Base-by-base conservation (phyloP, 1,140 invertebrate genomes). In the Sycophila sp. region DNA sequence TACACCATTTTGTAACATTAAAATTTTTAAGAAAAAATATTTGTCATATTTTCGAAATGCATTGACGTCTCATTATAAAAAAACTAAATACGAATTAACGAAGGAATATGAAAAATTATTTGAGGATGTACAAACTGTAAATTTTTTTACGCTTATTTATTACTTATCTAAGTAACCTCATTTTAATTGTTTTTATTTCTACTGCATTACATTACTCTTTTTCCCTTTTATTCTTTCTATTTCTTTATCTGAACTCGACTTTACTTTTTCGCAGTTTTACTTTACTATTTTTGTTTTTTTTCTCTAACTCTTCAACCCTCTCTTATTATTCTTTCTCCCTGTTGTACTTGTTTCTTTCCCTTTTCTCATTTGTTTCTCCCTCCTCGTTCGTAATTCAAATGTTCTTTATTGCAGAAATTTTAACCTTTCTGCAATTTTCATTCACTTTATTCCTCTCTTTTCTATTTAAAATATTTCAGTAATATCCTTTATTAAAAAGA, bases 281-380 rank as follows among this genome's bases (percentile, higher is more conserved):
- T 75, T 74, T 77, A 75, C 73, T 72, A 42, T 62, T 65, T 73
- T 64, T 71, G 45, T 58, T 66, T 69, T 76, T 74, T 74, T 69
- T 76, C 71, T 58, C 24, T 24, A 17, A 49, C 51, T 70, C 67
- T 68, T 63, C 58, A 67, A 53, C 30, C 32, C 22, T 64, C 40
- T 69, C 55, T 62, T 67, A 64, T 72, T 34, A 51, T 69, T 58
- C 63, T 73, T 38, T 55, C 45, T 32, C 40, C 49, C 55, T 34
- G 66, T 68, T 65, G 64, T 53, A 24, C 40, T 40, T 51, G 22
- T 40, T 73, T 60, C 15, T 11, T 45, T 66, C 34, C 47, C 59
- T 70, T 73, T 59, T 70, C 55, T 59, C 69, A 38, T 51, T 62
- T 65, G 55, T 65, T 65, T 65, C 62, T 72, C 72, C 55, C 28